Percentiles rank a stretch among this genome's conserved stretches.
Evolutionary conservation across 2,113 vertebrate species (phyloP).

Genomic region (Sander vitreus): DNA sequence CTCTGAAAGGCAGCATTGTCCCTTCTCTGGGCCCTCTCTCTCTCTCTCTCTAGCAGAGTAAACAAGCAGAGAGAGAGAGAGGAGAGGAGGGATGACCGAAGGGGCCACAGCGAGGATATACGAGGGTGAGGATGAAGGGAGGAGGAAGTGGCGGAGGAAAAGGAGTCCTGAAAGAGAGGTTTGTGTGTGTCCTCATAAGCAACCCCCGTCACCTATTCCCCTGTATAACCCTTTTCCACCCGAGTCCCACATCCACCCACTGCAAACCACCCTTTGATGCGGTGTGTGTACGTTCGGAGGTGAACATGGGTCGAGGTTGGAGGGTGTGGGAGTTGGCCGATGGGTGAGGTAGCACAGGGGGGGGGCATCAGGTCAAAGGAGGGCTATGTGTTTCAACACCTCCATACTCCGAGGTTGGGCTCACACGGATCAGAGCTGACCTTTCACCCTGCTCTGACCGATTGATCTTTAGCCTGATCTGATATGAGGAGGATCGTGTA

Average conservation of each 20-base stretch:
- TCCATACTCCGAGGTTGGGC: slow-evolving; percentile 47
- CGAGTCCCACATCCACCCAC: neutral
- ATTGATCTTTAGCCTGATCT: slow-evolving; percentile 54
- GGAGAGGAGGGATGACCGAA: slow-evolving; percentile 44
- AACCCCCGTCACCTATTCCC: slow-evolving; percentile 39
- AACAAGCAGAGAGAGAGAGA: slow-evolving; percentile 72
- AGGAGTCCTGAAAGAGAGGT: slow-evolving; percentile 64
- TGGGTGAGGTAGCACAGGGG: slow-evolving; percentile 10
- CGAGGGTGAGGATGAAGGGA: slow-evolving; percentile 64
- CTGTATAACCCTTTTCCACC: slow-evolving; percentile 29
- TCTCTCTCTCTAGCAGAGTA: slow-evolving; percentile 74
- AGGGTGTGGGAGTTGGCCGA: slow-evolving; percentile 33
- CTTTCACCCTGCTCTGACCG: slow-evolving; percentile 30
- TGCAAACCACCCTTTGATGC: slow-evolving; percentile 58
- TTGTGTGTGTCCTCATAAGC: slow-evolving; percentile 62
- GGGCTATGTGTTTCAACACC: slow-evolving; percentile 63
- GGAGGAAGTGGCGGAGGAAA: slow-evolving; percentile 58
- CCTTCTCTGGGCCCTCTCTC: slow-evolving; percentile 60
- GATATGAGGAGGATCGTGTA: slow-evolving; percentile 19
- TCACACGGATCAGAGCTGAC: slow-evolving; percentile 59
- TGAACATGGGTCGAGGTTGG: slow-evolving; percentile 20
- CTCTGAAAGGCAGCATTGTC: slow-evolving; percentile 84
- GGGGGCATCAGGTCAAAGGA: slow-evolving; percentile 50
- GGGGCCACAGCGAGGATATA: slow-evolving; percentile 67
- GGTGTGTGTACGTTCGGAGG: slow-evolving; percentile 21